Conservation (phyloP, 2,797 vertebrate species). For the Dipus sagitta region DNA sequence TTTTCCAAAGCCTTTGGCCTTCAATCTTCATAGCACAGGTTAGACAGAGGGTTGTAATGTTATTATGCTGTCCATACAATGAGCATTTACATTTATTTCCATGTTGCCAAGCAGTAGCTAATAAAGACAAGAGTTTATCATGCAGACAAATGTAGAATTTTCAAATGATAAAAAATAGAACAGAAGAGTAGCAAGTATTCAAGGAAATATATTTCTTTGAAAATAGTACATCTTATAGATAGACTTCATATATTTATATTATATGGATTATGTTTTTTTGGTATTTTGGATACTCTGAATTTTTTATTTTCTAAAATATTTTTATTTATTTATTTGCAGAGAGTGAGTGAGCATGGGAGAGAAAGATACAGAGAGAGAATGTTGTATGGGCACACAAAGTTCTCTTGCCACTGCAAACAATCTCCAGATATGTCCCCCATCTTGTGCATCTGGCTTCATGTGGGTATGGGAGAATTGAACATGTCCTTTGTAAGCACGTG, state of each 20-base stretch:
- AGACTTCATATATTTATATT: not conserved
- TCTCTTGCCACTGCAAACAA: too few relatives aligned
- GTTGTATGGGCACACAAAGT: too few relatives aligned
- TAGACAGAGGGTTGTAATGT: not conserved
- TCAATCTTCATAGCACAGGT: slow-evolving; percentile 8
- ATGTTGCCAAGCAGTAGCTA: not conserved
- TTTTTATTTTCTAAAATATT: too few relatives aligned
- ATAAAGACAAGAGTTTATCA: not conserved
- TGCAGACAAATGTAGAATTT: not conserved
- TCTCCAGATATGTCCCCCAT: too few relatives aligned
- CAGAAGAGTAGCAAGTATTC: not conserved
- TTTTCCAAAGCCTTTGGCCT: slow-evolving; percentile 28
- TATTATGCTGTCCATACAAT: not conserved
- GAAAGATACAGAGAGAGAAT: too few relatives aligned
- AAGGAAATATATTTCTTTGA: not conserved
- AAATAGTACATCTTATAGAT: not conserved
- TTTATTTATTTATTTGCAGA: too few relatives aligned
- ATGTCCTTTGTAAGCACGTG: too few relatives aligned
- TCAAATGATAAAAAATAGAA: not conserved
- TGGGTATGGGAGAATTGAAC: too few relatives aligned
- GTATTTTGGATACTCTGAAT: not conserved
- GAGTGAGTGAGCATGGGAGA: too few relatives aligned
- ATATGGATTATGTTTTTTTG: not conserved
- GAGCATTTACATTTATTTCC: not conserved
- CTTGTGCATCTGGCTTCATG: too few relatives aligned